phyloP scores from a whole-genome alignment of 1,140 invertebrate species.

The Tetragnatha versicolor region DNA sequence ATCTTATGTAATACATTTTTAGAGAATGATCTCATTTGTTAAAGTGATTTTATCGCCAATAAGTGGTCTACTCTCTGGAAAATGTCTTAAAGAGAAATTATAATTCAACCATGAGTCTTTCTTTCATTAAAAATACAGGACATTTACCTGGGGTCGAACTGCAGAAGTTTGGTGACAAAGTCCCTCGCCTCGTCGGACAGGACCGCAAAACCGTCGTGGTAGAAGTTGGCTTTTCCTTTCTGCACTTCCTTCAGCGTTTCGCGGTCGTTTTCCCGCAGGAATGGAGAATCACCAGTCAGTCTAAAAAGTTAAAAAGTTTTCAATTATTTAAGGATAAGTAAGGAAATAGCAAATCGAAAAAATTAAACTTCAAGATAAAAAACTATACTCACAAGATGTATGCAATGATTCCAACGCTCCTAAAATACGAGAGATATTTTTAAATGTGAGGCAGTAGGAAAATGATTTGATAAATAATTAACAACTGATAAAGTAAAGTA shows the following conservation, averaged over 20 bases:
- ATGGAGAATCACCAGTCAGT: constrained; percentile 67
- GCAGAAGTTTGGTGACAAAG: constrained; percentile 81
- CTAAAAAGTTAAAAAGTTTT: constrained; percentile 66
- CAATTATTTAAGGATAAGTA: too few relatives aligned
- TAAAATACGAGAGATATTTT: constrained; percentile 2
- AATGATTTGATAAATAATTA: too few relatives aligned
- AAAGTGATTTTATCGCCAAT: too few relatives aligned
- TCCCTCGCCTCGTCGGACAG: constrained; percentile 84
- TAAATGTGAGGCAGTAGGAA: not conserved
- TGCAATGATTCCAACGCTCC: constrained; percentile 82
- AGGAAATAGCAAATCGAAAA: not conserved
- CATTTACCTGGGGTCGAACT: constrained; percentile 67
- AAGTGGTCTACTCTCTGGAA: too few relatives aligned
- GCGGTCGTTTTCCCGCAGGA: constrained; percentile 77
- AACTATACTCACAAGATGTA: constrained; percentile 76
- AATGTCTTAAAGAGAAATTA: too few relatives aligned
- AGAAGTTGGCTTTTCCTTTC: constrained; percentile 66
- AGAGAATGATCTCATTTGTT: too few relatives aligned
- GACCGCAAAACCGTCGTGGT: constrained; percentile 63
- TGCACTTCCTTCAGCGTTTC: constrained; percentile 84
- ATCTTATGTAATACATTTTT: too few relatives aligned
- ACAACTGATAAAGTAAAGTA: too few relatives aligned
- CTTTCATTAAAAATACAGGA: too few relatives aligned
- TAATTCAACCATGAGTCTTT: too few relatives aligned
- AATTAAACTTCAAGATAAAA: not conserved